Evolutionary conservation across 2,888 invertebrate genomes (phyloP).

Genomic region (Diaphora mendica): DNA sequence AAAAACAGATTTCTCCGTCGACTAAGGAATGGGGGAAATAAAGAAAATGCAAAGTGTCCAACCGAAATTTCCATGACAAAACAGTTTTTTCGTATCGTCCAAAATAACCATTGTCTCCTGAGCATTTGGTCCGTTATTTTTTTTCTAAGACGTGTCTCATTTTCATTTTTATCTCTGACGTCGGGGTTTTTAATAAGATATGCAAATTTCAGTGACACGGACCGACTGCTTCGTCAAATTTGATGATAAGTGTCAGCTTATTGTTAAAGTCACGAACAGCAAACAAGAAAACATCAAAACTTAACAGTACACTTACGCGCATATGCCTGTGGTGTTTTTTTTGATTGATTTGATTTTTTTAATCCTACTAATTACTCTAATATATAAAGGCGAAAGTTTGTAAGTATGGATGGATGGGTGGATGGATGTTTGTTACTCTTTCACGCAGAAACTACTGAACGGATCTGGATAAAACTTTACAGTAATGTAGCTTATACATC

Average conservation of each 20-base stretch:
- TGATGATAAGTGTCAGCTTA: slow-evolving; percentile 60
- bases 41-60: slow-evolving; percentile 85
- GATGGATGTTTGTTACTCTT: no score
- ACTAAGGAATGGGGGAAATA: slow-evolving; percentile 75
- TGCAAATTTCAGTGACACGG: slow-evolving; percentile 77
- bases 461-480: no score
- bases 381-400: no score
- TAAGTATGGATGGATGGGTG: no score
- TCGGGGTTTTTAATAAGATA: slow-evolving; percentile 84
- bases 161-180: slow-evolving; percentile 83
- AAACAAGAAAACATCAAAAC: slow-evolving; percentile 45
- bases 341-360: no score
- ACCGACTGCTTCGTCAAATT: slow-evolving; percentile 64
- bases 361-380: no score
- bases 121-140: slow-evolving; percentile 76
- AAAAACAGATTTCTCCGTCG: slow-evolving; percentile 81
- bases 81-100: slow-evolving; percentile 81
- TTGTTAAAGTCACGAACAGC: slow-evolving; percentile 50
- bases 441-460: no score
- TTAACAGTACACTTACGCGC: slow-evolving; percentile 12
- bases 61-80: slow-evolving; percentile 85
- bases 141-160: slow-evolving; percentile 82
- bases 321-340: background rate
- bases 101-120: slow-evolving; percentile 84
- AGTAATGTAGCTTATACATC: no score